Evolutionary conservation across 2,797 vertebrate genomes (phyloP), one percentile per base, ranked within the genome.

Genomic region (Pogonophryne albipinna): DNA sequence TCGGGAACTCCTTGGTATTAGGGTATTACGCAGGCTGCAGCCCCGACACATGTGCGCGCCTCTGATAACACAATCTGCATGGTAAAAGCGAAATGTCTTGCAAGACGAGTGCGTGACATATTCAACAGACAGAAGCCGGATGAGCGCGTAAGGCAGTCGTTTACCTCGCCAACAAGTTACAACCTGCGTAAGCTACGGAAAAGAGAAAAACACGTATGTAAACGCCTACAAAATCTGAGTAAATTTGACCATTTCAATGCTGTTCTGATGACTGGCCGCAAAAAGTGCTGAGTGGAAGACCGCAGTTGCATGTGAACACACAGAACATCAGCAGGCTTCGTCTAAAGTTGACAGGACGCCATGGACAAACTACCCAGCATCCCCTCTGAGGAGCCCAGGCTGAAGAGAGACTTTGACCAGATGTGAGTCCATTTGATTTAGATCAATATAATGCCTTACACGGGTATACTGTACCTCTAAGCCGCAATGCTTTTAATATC

Each of bases 1-100:
- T 58, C 50, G 15, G 74, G 79, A 55, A 86, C 88, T 85, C 77
- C 84, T 66, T 8, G 44, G 55, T 31, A 41, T 82, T 83, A 85
- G 6, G 44, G 55, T 31, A 41, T 82, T 83, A 85, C 88, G 89
- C 69, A 89, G 61, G n/a, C 66, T n/a, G 45, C 58, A 12, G 23
- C 78, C 14, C 15, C 31, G 1, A 31, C 41, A 65, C 83, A 79
- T 82, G 73, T 94, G 94, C 42, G 80, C 74, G 42, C 67, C 67
- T 8, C 86, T 92, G 95, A 96, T 95, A 95, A 95, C 74, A 41
- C 78, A 93, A 95, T 95, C 94, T 93, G 4, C 69, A 19, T 31
- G 16, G 42, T 13, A 27, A 67, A 76, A 81, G 56, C 50, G 3
- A 1, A 31, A 79, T 12, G 74, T 53, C 47, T n/a, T 17, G 19